Evolutionary conservation across 2,113 vertebrate genomes (phyloP), one percentile per base, ranked within the genome.

Genomic region (Leptodactylus fuscus): DNA sequence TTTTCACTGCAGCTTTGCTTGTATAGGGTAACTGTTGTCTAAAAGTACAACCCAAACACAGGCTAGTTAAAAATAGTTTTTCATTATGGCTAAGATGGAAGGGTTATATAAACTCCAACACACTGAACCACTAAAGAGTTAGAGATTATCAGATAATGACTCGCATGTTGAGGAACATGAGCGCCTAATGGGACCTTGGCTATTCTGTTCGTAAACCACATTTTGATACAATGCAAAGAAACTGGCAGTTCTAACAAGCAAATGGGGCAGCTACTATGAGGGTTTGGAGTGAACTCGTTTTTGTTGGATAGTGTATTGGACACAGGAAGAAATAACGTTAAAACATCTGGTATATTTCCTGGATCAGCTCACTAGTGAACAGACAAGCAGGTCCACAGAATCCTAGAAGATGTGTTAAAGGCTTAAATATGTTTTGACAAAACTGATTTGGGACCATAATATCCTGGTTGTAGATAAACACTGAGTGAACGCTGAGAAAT

Each of bases 381-480:
- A 80, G 85, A n/a, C 41, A 82, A 9, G 81, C 58, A 77, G 20
- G 34, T 86, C 53, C 85, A 81, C 44, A 44, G 2, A 78, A 58
- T 81, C 69, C 85, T 89, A 84, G 60, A 81, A 90, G 81, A 81
- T 22, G 24, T 20, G 55, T 81, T 73, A 81, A 80, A 81, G 87
- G 49, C 87, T 87, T 90, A 82, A 90, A 71, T 87, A n/a, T 88
- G 51, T 89, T 89, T 88, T 87, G 82, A 87, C 86, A 87, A 90
- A 80, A 89, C 87, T 81, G 46, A 81, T 87, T 62, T 87, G 85
- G 88, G 74, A 46, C 44, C 29, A 11, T 87, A 80, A 62, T 84
- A 69, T 88, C 46, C 73, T 88, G 60, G 81, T 80, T 27, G 12
- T 85, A 88, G 88, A 84, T 90, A 87, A 92, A 88, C 86, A 89